phyloP scores from a whole-genome alignment of 2,113 vertebrate genomes.

The Psilopogon haemacephalus region DNA sequence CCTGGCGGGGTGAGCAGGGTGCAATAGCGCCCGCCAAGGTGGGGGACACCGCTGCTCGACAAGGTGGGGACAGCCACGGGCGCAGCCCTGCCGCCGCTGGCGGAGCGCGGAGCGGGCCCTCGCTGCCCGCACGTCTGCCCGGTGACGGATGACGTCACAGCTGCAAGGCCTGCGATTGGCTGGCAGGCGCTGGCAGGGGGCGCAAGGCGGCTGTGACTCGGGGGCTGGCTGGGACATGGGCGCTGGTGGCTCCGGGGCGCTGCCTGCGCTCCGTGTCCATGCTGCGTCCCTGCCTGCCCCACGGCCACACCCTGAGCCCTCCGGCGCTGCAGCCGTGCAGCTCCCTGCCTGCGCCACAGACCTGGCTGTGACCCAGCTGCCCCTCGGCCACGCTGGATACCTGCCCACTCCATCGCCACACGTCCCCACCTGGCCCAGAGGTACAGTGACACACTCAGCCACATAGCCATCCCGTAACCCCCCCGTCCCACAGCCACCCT shows the following conservation, averaged over 20 bases:
- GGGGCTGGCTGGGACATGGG: background rate
- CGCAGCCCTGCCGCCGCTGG: background rate
- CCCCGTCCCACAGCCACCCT: too few relatives aligned
- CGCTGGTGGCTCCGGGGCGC: background rate
- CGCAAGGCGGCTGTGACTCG: rapidly evolving
- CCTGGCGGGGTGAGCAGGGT: rapidly evolving
- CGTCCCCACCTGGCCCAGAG: rapidly evolving
- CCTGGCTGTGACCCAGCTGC: rapidly evolving
- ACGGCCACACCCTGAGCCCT: background rate
- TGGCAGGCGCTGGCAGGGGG: background rate
- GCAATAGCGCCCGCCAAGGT: too few relatives aligned
- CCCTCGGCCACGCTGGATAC: rapidly evolving
- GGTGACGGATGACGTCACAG: constrained; percentile 48
- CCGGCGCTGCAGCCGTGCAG: background rate
- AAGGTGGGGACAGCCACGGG: background rate
- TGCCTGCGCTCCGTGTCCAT: rapidly evolving
- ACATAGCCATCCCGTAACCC: too few relatives aligned
- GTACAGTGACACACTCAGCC: too few relatives aligned
- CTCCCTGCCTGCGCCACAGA: background rate
- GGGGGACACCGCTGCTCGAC: too few relatives aligned
- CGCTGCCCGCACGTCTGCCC: background rate
- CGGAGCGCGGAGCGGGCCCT: background rate
- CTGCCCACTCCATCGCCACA: rapidly evolving
- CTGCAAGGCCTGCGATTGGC: background rate
- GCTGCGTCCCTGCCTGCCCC: background rate